Percentiles rank a stretch among this genome's conserved stretches.
These are phyloP conservation scores for Sepiola atlantica DNA, from an alignment of 2,888 invertebrate species.

Conservation along the genomic window DNA sequence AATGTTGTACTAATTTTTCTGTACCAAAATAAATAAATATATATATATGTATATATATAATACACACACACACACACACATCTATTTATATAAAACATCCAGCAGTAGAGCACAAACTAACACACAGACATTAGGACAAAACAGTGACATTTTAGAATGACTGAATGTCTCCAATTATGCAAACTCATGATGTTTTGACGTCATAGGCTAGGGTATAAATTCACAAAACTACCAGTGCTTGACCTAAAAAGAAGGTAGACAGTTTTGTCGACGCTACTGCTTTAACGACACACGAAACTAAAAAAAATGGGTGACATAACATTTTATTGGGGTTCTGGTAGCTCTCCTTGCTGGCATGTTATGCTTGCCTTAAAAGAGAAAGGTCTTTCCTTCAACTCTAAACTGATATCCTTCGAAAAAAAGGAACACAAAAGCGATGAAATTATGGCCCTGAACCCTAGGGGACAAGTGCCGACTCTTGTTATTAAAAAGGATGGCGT, in stretches of 20 bases:
- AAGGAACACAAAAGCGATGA: conserved; percentile 64
- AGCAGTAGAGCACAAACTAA: too few species aligned
- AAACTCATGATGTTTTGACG: not conserved
- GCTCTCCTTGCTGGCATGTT: conserved; percentile 64
- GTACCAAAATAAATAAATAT: too few species aligned
- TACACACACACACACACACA: too few species aligned
- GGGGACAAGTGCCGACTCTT: conserved; percentile 68
- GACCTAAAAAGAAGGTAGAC: not conserved
- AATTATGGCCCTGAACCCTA: conserved; percentile 61
- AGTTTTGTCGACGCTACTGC: too few species aligned
- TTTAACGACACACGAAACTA: too few species aligned
- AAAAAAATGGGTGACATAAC: not conserved
- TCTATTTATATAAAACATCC: too few species aligned
- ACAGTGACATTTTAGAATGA: too few species aligned
- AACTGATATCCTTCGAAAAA: conserved; percentile 60
- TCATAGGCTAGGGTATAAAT: not conserved
- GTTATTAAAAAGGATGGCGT: conserved; percentile 52
- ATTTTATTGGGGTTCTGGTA: conserved; percentile 68
- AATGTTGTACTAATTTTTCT: too few species aligned
- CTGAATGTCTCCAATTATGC: too few species aligned
- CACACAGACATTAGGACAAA: too few species aligned
- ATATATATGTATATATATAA: too few species aligned
- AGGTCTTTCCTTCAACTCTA: conserved; percentile 57
- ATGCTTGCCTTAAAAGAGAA: conserved; percentile 66
- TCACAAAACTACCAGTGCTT: not conserved